phyloP scores from a whole-genome alignment of 2,888 invertebrate genomes.

The Pantelozetes paolii region DNA sequence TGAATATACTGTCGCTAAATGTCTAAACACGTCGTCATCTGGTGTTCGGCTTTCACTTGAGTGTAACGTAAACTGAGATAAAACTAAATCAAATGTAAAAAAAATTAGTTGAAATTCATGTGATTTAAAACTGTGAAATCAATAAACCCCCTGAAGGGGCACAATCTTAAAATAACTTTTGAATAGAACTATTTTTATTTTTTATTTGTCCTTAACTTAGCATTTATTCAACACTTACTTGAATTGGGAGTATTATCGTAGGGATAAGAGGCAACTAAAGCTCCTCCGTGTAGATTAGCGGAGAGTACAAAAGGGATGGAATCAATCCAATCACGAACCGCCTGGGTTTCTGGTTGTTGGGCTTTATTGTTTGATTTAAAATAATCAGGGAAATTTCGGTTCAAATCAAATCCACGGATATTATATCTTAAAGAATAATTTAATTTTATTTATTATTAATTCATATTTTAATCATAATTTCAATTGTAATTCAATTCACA shows the following conservation, averaged over 20 bases:
- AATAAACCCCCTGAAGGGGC: no score
- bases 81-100: constrained; percentile 32
- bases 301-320: constrained; percentile 89
- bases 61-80: constrained; percentile 42
- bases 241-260: constrained; percentile 92
- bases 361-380: constrained; percentile 77
- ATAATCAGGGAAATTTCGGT: constrained; percentile 93
- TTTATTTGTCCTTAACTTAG: no score
- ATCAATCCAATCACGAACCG: constrained; percentile 88
- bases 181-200: no score
- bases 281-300: constrained; percentile 90
- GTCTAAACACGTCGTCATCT: constrained; percentile 86
- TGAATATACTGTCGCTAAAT: constrained; percentile 76
- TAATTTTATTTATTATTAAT: no score
- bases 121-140: background rate
- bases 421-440: constrained; percentile 65
- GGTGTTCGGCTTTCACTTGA: constrained; percentile 63
- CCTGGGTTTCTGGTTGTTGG: constrained; percentile 88
- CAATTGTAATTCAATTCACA: no score
- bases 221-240: constrained; percentile 63
- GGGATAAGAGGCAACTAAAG: constrained; percentile 92
- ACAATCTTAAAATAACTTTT: no score
- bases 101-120: background rate
- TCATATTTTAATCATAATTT: no score
- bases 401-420: constrained; percentile 80